Evolutionary conservation across 1,140 invertebrate species (phyloP), one percentile per base, ranked within the genome.

Genomic region (Heliconius eleuchia): DNA sequence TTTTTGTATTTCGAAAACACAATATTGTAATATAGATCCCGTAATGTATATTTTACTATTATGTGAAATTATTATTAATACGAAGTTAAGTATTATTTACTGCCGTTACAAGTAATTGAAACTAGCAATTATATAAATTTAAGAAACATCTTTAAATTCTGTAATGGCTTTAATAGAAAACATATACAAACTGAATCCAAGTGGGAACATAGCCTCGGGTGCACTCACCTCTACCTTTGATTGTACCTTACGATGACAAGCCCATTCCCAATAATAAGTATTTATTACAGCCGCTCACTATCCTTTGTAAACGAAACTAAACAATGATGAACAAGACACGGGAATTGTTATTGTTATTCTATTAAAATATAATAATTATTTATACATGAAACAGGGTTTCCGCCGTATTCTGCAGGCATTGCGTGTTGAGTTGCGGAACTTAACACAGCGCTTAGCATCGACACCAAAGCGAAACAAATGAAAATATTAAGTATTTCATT

Each of bases 181-280:
- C 30, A 77, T 55, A 78, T 76, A 83, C 78, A 80, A 74, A 76
- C 70, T 80, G 85, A 83, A 74, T 82, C 79, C 84, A 77, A 89
- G 87, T 89, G 91, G 88, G 88, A 93, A 92, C 89, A 87, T 88
- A 84, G 90, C 91, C 89, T 74, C 76, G 74, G 86, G 91, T 89
- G 50, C 77, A 76, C 84, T 84, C 85, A 84, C 84, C 86, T 87
- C 86, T 88, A 84, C 84, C 86, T 83, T 88, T 92, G 91, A 93
- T 93, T 92, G 92, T 91, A 92, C 86, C 87, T 91, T 93, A 91
- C 86, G 89, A 92, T 86, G 91, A 93, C 92, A 93, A 88, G 87
- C 89, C 85, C 84, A 85, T 89, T 87, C 88, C 84, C 75, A 86
- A 88, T 91, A 90, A 92, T 93, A 93, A 90, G 83, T 90, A 89